phyloP scores from a whole-genome alignment of 2,113 vertebrate species.

The Psilopogon haemacephalus region DNA sequence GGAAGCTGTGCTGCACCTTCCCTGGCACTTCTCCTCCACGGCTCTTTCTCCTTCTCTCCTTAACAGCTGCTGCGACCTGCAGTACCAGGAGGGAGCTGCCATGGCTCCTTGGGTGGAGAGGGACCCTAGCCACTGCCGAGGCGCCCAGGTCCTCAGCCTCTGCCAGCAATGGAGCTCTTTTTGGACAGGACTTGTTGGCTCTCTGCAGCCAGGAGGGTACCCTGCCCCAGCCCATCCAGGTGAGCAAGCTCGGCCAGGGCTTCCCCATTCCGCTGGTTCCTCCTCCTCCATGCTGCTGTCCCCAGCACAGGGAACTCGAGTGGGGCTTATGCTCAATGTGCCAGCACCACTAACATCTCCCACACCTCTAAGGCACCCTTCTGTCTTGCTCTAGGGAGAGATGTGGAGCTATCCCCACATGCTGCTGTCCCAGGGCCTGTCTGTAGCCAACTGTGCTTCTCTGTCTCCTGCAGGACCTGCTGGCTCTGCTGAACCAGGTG shows the following conservation, averaged over 20 bases:
- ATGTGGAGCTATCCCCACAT: background rate
- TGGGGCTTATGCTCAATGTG: no score
- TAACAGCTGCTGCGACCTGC: background rate
- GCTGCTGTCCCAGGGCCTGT: background rate
- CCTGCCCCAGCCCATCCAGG: background rate
- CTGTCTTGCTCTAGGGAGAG: background rate
- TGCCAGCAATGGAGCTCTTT: background rate
- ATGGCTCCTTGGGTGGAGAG: background rate
- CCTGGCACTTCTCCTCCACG: background rate
- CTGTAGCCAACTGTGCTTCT: background rate
- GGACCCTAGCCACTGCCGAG: background rate
- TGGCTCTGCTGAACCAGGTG: background rate
- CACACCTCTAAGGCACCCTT: background rate
- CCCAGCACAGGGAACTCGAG: background rate
- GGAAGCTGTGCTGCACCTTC: fast-evolving
- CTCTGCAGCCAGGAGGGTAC: background rate
- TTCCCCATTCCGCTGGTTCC: background rate
- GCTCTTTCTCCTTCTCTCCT: background rate
- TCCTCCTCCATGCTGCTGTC: background rate
- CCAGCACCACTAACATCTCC: background rate
- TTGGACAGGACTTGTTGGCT: background rate
- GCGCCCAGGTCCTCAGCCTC: fast-evolving
- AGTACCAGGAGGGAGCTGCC: background rate
- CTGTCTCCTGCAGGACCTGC: background rate
- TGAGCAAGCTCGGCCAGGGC: background rate